Base-by-base conservation (phyloP, 37 sponge, comb jelly and placozoan species). In the Aphrocallistes beatrix region DNA sequence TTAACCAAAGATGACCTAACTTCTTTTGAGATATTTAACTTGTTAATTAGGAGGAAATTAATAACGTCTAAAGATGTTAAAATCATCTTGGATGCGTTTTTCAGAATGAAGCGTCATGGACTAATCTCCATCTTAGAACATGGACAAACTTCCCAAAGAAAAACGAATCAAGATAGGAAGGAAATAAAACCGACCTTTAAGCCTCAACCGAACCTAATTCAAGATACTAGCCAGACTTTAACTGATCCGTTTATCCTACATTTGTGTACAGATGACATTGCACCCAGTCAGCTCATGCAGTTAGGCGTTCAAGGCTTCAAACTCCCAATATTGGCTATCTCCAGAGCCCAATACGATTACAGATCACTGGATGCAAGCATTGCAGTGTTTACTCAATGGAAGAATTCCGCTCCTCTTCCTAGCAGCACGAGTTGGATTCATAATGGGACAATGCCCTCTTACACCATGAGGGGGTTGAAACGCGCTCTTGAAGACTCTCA, bases 211-310 rank as follows among this genome's bases (percentile, higher is more conserved):
- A n/a, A n/a, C n/a, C n/a, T n/a, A n/a, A n/a, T n/a, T n/a, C n/a
- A 47, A 13, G 49, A 47, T 21, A 13, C 49, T 47, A 13, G 13
- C 49, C 49, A 17, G 13, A 21, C 21, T 13, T 13, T 60, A 1
- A 60, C 75, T 6, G 75, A 60, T 30, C 75, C 10, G n/a, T 60
- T 60, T 60, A 60, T 60, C 10, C 34, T 32, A 19, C 25, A 6
- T 60, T 60, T 60, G 10, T 60, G 75, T 60, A 60, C 32, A 60
- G 75, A 60, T 32, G 75, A 60, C 8, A 60, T 60, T 60, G 75
- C 28, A 13, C 75, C 75, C 3, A 13, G n/a, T 60, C 28, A 60
- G 8, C 75, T 60, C 34, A 8, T 3, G 25, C 32, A 28, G 3
- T 28, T 60, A 30, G 75, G 75, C 1, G 75, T 60, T 32, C 10